Evolutionary conservation across 2,113 vertebrate genomes (phyloP), one percentile per base, ranked within the genome.

Genomic region (Callopanchax toddi): DNA sequence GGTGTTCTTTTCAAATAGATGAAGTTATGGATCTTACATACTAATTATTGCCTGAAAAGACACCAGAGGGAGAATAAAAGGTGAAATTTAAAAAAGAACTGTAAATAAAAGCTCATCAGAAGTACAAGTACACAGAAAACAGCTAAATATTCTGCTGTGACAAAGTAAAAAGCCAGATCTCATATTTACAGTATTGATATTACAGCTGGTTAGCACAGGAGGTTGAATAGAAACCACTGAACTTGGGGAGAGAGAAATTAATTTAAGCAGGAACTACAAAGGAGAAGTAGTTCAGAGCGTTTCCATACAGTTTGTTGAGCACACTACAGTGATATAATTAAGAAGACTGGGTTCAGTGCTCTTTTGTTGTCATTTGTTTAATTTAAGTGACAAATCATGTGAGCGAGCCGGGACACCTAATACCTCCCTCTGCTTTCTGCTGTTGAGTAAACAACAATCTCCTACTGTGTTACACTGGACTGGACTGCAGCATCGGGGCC

Each of bases 381-480:
- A 85, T 81, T 89, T 82, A 84, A 87, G 85, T 89, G 91, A 91
- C 91, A 88, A 91, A 91, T 90, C 81, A 89, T 81, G 81, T 78
- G 81, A 87, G 80, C 29, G 54, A 77, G 79, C 72, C 61, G 46
- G 77, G 89, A 91, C 86, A 90, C 86, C 86, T 69, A 85, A 87
- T 87, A 87, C 81, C 83, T 54, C 70, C 46, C 29, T 6, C 64
- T 23, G 67, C 52, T 65, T 16, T 67, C 32, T 76, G 63, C 84
- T 66, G 54, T 64, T 86, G 79, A 87, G 85, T 73, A 89, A 93
- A 92, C 89, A 90, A 74, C 81, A 85, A 85, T 81, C 78, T 78
- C 59, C 36, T 79, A 83, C 84, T 83, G 82, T 86, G 59, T 65
- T 77, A 86, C 68, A 74, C 84, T 40, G 63, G 60, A 81, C 72